Base-by-base conservation (phyloP, 2,888 invertebrate genomes). In the Selenia dentaria region DNA sequence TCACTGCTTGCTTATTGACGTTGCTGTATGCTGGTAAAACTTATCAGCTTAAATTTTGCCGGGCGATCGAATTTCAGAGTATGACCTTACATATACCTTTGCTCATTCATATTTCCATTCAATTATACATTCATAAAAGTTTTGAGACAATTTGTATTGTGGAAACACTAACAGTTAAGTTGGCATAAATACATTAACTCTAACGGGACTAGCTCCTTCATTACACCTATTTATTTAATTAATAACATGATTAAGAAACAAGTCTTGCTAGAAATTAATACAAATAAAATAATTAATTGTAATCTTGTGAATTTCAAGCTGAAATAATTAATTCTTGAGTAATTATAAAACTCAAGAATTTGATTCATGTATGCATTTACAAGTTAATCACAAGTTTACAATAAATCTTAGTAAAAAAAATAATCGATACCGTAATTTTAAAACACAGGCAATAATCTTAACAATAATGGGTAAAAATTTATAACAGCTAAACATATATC, bases 181-280 rank as follows among this genome's bases (percentile, higher is more conserved):
- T 77, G 76, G 77, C 78, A 81, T 53, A 82, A 66, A 77, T 74
- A 74, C 72, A 72, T 71, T 81, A 77, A 74, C 61, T 66, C 75
- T 84, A 86, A 72, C 51, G 74, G 83, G 88, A 89, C 88, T 89
- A 89, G 88, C 71, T 88, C 83, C 87, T 82, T 84, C 70, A 72
- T 62, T 83, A 81, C 67, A 63, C 59, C 76, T 82, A 84, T 10
- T 26, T 35, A 35, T 36, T 35, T 47, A 8, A 22, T 8, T 16
- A 4, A 22, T 34, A 32, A 27, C 11, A 29, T 11, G 25, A 39
- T 34, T 39, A 31, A 29, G 29, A 45, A 39, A 11, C n/a, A 13
- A 13, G 4, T 16, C 3, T 16, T 16, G 16, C 4, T 16, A 16
- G 2, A 16, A 16, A 3, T 4, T 16, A 3, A 3, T 4, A 6